Percentiles rank a stretch among this genome's conserved stretches.
Conservation (phyloP, 2,888 invertebrate genomes). For the Deilephila porcellus region DNA sequence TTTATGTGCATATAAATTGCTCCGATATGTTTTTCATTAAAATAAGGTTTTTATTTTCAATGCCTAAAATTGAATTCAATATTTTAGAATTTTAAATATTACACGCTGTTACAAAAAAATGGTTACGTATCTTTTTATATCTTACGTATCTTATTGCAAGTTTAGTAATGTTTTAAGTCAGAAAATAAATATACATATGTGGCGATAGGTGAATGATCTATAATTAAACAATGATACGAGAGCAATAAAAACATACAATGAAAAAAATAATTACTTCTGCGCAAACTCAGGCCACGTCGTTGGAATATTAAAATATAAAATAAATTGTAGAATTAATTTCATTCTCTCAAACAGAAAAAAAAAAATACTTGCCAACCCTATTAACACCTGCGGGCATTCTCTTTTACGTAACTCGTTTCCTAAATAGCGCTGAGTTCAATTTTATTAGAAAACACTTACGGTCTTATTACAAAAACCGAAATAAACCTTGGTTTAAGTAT, state of each 20-base stretch:
- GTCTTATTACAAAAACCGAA: no score
- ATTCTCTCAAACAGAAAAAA: background rate
- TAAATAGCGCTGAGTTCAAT: constrained; percentile 41
- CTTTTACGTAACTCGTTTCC: constrained; percentile 46
- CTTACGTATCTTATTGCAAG: no score
- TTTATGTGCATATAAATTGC: constrained; percentile 16
- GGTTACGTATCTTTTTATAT: no score
- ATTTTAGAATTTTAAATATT: background rate
- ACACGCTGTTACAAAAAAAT: background rate
- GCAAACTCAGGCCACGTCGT: no score
- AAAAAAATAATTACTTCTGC: no score
- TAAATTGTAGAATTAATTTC: background rate
- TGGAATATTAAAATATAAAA: background rate
- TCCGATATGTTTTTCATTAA: constrained; percentile 11
- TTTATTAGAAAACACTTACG: background rate
- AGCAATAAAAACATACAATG: no score
- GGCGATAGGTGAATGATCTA: no score
- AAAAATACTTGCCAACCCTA: constrained; percentile 37
- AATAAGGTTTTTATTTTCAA: background rate
- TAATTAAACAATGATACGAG: no score
- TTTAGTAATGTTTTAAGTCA: no score
- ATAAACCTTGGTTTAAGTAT: no score
- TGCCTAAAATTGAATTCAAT: background rate
- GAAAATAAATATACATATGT: no score
- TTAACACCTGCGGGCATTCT: constrained; percentile 45